These are phyloP conservation scores for Syrmaticus mikado DNA, from an alignment of 2,113 vertebrate species.

Conservation along the genomic window DNA sequence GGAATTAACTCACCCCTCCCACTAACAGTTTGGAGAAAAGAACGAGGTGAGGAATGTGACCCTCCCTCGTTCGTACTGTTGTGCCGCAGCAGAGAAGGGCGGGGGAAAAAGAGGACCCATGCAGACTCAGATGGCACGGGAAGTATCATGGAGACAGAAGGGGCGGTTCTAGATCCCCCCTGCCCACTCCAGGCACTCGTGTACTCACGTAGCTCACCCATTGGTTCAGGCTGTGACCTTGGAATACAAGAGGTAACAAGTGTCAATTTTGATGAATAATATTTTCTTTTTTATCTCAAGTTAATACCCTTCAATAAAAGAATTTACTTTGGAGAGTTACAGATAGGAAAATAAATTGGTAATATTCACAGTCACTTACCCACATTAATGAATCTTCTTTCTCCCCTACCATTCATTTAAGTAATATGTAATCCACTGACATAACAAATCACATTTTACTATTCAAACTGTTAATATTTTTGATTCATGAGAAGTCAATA, in stretches of 20 bases:
- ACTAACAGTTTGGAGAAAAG: no score
- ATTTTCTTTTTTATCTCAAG: background rate
- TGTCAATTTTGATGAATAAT: background rate
- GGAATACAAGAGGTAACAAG: background rate
- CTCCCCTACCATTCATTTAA: background rate
- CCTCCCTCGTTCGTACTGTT: no score
- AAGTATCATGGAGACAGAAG: no score
- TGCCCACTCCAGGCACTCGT: no score
- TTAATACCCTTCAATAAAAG: background rate
- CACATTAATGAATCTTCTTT: background rate
- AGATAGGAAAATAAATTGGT: background rate
- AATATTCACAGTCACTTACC: conserved; percentile 13
- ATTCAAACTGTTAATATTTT: conserved; percentile 13
- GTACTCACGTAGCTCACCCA: no score
- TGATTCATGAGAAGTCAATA: background rate
- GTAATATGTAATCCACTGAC: background rate
- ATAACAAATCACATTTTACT: background rate
- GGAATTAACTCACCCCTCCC: no score
- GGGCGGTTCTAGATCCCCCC: no score
- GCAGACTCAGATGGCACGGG: no score
- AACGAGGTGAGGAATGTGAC: no score
- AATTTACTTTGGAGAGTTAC: background rate
- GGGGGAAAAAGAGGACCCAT: no score
- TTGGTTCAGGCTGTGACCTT: no score
- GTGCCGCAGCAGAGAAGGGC: no score